Evolutionary conservation across 2,113 vertebrate genomes (phyloP), one percentile per base, ranked within the genome.

Genomic region (Bombycilla garrulus): DNA sequence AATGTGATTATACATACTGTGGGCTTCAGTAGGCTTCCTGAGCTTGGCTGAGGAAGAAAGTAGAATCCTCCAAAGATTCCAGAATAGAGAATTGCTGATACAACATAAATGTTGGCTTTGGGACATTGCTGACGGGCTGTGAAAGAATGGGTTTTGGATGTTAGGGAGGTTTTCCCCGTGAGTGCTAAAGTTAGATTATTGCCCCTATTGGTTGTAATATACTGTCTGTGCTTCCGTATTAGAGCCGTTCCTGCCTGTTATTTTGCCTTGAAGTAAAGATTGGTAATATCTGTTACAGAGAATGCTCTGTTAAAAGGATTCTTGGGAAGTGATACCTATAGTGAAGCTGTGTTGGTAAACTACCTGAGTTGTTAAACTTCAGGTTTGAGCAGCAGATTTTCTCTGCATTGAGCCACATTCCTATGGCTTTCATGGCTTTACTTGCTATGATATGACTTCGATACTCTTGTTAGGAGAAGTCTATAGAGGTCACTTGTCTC

Each of bases 371-470:
- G 42, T 82, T 70, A 22, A 86, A 60, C 38, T 45, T 33, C 50
- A 26, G 29, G n/a, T 82, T 40, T 57, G 71, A 72, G 90, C 54
- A 88, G 40, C 24, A 6, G 9, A 56, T 74, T 66, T 42, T 78
- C 61, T 79, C 48, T 70, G 73, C 12, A 45, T 26, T 80, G 25
- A 61, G 64, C 35, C 87, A 10, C 36, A 73, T 84, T 83, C 33
- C 76, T 33, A 82, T 64, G 81, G 72, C 88, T 98, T 97, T 96
- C 96, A 92, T 93, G 98, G 97, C 66, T 96, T 93, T 90, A 36
- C 66, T 92, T 84, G 87, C 56, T 90, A 9, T 64, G n/a, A 73
- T 93, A 31, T 42, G 89, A 86, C 93, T 95, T 94, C 80, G 81
- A 94, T 86, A 58, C 33, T 17, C 77, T 87, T 96, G 78, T 95